Base-by-base conservation (phyloP, 2,888 invertebrate genomes). In the Hirtodrosophila histrioides region DNA sequence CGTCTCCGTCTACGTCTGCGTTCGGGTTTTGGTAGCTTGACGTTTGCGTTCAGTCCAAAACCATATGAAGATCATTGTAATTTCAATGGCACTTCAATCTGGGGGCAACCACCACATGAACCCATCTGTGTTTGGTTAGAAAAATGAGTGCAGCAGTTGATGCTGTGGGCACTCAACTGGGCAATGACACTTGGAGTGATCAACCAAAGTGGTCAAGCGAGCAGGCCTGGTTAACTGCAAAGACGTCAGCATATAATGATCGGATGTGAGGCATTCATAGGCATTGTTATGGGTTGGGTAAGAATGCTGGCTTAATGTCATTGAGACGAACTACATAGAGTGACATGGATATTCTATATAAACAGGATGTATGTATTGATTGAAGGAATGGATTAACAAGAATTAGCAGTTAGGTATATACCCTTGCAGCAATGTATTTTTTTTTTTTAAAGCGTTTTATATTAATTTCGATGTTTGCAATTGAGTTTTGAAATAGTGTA, bases 21-120 rank as follows among this genome's bases (percentile, higher is more conserved):
- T 61, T 60, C 45, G 41, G 46, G 43, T 69, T 76, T 71, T 85
- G 82, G 72, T 78, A 75, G 81, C 86, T 77, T 55, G 82, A 76
- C 78, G 75, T 56, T 65, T 68, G 66, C 68, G 74, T 76, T 85
- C 82, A 61, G 63, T 58, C 86, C 84, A 78, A 83, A 83, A 78
- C 60, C 80, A 72, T 72, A 77, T 77, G 86, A 83, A 85, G 84
- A 86, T 86, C 87, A 84, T 78, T 86, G 85, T 86, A 82, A 78
- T 82, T 82, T 86, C 79, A 82, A 84, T 85, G 86, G 78, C 71
- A 86, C 85, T 86, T 77, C 77, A 82, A 45, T 49, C 64, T 56
- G 63, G 60, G 71, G 75, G 82, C 74, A 75, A 73, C 73, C 72
- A 63, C 68, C 67, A 68, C 43, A 51, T 69, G 69, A 69, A 69